phyloP scores from a whole-genome alignment of 2,888 invertebrate species.

The Dromius quadrimaculatus region DNA sequence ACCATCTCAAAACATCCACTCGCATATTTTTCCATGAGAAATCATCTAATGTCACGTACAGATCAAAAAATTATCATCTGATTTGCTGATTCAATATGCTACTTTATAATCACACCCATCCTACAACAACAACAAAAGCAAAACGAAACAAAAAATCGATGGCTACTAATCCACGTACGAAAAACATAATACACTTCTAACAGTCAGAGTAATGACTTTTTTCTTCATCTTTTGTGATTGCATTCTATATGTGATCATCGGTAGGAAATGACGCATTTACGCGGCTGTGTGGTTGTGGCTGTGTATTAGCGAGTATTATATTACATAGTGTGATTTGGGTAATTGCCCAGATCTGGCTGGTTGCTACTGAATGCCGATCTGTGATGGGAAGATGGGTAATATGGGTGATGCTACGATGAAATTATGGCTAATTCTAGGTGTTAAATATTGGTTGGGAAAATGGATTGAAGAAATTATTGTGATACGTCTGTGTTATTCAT shows the following conservation, averaged over 20 bases:
- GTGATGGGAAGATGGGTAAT: too few relatives aligned
- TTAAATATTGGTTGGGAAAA: too few relatives aligned
- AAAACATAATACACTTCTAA: conserved; percentile 28
- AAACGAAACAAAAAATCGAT: conserved; percentile 9
- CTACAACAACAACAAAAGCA: neutral
- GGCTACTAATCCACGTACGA: conserved; percentile 22
- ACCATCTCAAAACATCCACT: too few relatives aligned
- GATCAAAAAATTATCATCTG: conserved; percentile 23
- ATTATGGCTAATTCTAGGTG: too few relatives aligned
- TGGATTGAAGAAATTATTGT: too few relatives aligned
- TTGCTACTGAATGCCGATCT: conserved; percentile 41
- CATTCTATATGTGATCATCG: conserved; percentile 30
- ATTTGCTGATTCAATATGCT: conserved; percentile 27
- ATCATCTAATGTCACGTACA: conserved; percentile 12
- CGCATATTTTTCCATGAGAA: too few relatives aligned
- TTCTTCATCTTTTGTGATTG: conserved; percentile 1
- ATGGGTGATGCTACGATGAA: too few relatives aligned
- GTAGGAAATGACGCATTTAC: conserved; percentile 39
- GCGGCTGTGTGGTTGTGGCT: conserved; percentile 15
- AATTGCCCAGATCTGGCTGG: conserved; percentile 40
- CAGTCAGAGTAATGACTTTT: conserved; percentile 10
- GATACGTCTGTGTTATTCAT: too few relatives aligned
- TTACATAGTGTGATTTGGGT: conserved; percentile 51
- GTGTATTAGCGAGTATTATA: conserved; percentile 43
- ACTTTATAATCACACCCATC: conserved; percentile 12